These are phyloP conservation scores for Phortica variegata DNA, from an alignment of 1,140 invertebrate genomes.

Conservation along the genomic window DNA sequence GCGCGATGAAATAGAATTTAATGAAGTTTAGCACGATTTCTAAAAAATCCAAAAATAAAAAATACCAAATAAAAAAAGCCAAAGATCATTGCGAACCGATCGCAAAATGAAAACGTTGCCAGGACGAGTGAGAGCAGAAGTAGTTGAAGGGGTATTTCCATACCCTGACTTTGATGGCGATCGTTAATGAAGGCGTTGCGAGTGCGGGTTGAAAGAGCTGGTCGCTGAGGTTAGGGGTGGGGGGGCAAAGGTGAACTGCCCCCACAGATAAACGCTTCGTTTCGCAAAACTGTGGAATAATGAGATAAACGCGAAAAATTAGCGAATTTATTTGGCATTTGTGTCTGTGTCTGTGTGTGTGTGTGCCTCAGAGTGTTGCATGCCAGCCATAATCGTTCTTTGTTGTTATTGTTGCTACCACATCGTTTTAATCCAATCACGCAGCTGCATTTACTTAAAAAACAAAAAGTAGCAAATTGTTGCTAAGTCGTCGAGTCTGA, in stretches of 20 bases:
- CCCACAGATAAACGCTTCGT: constrained; percentile 45
- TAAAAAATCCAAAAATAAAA: too few relatives aligned
- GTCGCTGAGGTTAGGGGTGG: background rate
- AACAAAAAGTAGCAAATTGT: too few relatives aligned
- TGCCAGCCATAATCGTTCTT: background rate
- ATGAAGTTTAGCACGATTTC: constrained; percentile 55
- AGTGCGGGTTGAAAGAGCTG: too few relatives aligned
- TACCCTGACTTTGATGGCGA: too few relatives aligned
- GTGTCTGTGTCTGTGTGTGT: constrained; percentile 2
- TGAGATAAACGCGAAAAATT: constrained; percentile 56
- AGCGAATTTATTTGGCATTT: constrained; percentile 38
- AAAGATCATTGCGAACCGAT: constrained; percentile 14
- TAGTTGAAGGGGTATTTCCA: background rate
- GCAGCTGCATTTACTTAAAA: constrained; percentile 47
- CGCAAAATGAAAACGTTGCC: constrained; percentile 46
- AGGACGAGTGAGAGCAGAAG: background rate
- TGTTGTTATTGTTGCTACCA: constrained; percentile 12
- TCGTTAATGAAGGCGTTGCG: too few relatives aligned
- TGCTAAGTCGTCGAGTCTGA: too few relatives aligned
- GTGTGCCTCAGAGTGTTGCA: constrained; percentile 7
- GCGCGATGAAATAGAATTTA: constrained; percentile 35
- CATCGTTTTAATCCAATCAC: constrained; percentile 53
- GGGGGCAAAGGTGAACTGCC: constrained; percentile 4
- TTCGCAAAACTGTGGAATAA: constrained; percentile 49
- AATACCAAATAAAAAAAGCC: constrained; percentile 31